Conservation (phyloP, 2,113 vertebrate genomes). For the Empidonax traillii region DNA sequence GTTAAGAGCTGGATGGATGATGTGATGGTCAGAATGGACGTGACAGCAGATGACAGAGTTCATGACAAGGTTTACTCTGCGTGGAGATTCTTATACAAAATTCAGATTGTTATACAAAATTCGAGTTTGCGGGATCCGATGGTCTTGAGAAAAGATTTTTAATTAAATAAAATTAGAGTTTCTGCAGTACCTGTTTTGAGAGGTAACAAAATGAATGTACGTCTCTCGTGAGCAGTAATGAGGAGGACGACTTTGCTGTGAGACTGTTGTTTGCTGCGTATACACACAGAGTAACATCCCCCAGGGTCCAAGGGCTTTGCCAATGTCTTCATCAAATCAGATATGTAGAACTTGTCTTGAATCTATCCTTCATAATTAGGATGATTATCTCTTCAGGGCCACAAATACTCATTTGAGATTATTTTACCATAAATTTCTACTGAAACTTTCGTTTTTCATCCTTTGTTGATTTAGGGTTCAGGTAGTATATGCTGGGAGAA, state of each 20-base stretch:
- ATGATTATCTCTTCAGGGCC: neutral
- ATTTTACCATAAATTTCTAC: neutral
- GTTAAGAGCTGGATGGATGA: neutral
- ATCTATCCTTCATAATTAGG: neutral
- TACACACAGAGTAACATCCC: rapidly evolving
- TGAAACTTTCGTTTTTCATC: neutral
- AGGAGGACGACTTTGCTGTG: neutral
- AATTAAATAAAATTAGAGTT: neutral
- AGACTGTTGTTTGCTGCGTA: neutral
- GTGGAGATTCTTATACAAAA: neutral
- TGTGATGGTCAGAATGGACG: rapidly evolving
- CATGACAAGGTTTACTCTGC: neutral
- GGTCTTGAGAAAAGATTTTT: neutral
- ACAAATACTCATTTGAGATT: neutral
- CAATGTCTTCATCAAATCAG: neutral
- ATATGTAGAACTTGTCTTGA: neutral
- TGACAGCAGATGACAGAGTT: rapidly evolving
- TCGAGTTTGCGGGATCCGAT: neutral
- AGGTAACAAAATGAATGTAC: neutral
- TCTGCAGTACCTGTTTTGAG: neutral
- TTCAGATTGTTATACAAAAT: neutral
- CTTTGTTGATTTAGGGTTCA: neutral
- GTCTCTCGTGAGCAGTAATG: neutral
- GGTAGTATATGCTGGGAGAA: neutral
- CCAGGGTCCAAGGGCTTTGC: neutral